Evolutionary conservation across 2,113 vertebrate species (phyloP), one percentile per base, ranked within the genome.

Genomic region (Myrmophylax atrothorax): DNA sequence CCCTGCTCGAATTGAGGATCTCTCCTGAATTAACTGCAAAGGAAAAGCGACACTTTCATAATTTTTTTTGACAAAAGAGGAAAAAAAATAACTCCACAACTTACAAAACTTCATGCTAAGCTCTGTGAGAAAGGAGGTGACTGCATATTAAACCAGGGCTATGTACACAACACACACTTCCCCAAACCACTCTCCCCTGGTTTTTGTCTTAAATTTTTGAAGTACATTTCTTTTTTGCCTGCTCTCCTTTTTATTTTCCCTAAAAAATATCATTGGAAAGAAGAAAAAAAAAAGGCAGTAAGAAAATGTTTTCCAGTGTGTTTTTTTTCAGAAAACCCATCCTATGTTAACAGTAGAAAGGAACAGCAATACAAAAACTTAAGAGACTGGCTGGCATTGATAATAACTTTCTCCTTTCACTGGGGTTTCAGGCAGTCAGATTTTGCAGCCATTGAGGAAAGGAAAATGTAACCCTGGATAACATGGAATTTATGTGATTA

Each of bases 11-110:
- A 99, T 98, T 97, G 98, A 98, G 98, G 98, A 99, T 98, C 98
- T 97, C 98, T 98, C 97, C 97, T 98, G 99, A 99, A 98, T 98
- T 98, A 99, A 97, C 98, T 7, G 97, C 97, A 94, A 97, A 98
- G 97, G 97, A 97, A 98, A 98, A 98, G 98, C 98, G 98, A 99
- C 98, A 99, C 98, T 98, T 98, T 98, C 97, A 98, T 99, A 98
- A 98, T 98, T 98, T 98, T 93, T 95, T 94, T 38, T 96, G 97
- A 98, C 98, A 98, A 98, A 98, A 98, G 98, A 72, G 52, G 33
- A 82, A 75, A 18, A 8, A 46, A 33, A 24, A 9, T 31, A 26
- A 23, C 12, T 3, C 49, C 29, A 76, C 74, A 97, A 94, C 95
- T 96, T 95, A 96, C 96, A 97, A 97, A 98, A 98, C 97, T 98